Evolutionary conservation across 2,113 vertebrate genomes (phyloP).

Genomic region (Motacilla tschutschensis): DNA sequence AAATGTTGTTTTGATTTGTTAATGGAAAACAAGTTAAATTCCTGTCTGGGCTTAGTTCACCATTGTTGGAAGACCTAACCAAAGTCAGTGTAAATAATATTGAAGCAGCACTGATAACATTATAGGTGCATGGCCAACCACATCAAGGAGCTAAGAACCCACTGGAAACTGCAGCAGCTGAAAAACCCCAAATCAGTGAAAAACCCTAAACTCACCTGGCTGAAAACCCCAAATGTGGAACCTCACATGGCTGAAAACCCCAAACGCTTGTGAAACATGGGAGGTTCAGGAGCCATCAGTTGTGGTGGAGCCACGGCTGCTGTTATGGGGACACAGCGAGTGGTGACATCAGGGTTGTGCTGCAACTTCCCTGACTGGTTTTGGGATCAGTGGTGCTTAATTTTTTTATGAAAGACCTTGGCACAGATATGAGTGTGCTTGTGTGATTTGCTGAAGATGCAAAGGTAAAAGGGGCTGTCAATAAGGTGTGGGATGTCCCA

Average conservation of each 20-base stretch:
- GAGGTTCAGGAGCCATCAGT: not conserved
- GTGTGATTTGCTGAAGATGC: not conserved
- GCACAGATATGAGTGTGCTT: not conserved
- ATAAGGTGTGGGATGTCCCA: not conserved
- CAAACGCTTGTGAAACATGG: not conserved
- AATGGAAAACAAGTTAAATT: not conserved
- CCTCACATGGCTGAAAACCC: not conserved
- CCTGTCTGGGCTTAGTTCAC: not conserved
- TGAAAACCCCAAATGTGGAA: not conserved
- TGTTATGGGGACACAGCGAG: not conserved
- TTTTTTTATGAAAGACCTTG: not conserved
- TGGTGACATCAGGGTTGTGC: not conserved
- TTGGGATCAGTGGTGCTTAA: not conserved
- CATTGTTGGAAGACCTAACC: not conserved
- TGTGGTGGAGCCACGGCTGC: not conserved
- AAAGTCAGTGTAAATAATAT: not conserved
- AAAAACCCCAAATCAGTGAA: not conserved
- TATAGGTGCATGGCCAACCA: not conserved
- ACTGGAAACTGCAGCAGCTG: not conserved
- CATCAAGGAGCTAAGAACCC: not conserved
- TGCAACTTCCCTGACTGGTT: not conserved
- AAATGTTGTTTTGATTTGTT: not conserved
- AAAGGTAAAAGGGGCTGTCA: not conserved
- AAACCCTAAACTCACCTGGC: too few relatives aligned
- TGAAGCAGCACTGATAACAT: not conserved